These are phyloP conservation scores for Drosophila saltans DNA, from an alignment of 1,140 invertebrate genomes.

Conservation along the genomic window DNA sequence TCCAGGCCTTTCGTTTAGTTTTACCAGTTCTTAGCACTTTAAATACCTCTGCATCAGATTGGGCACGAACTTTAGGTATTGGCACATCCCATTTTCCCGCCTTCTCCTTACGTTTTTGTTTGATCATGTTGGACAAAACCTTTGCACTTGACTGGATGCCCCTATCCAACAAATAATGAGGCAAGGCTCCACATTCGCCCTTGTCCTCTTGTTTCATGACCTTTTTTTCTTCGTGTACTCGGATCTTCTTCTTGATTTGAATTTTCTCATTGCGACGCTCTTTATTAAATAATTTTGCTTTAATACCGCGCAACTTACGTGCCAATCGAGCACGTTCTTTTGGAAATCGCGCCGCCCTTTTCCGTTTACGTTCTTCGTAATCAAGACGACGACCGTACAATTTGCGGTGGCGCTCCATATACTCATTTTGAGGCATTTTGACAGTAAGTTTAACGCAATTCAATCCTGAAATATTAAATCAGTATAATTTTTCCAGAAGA, in stretches of 20 bases:
- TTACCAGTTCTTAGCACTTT: slow-evolving; percentile 98
- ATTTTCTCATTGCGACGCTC: slow-evolving; percentile 98
- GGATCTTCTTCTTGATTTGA: slow-evolving; percentile 99
- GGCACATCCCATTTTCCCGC: slow-evolving; percentile 99
- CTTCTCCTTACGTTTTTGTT: slow-evolving; percentile 99
- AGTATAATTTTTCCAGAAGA: background rate
- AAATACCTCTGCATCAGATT: slow-evolving; percentile 99
- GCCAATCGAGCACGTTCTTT: slow-evolving; percentile 96
- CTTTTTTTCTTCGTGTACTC: slow-evolving; percentile 95
- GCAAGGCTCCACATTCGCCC: slow-evolving; percentile 94
- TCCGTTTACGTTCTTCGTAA: slow-evolving; percentile 98
- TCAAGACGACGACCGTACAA: slow-evolving; percentile 97
- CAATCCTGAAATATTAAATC: slow-evolving; percentile 42
- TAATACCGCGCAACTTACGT: slow-evolving; percentile 95
- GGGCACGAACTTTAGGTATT: slow-evolving; percentile 98
- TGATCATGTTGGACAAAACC: slow-evolving; percentile 99
- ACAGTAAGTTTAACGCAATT: background rate
- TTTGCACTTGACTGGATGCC: slow-evolving; percentile 97
- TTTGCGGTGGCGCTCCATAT: slow-evolving; percentile 99
- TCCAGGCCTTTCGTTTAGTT: slow-evolving; percentile 98
- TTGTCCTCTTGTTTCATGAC: slow-evolving; percentile 94
- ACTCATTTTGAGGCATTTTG: slow-evolving; percentile 99
- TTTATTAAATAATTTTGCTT: slow-evolving; percentile 99
- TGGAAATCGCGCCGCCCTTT: slow-evolving; percentile 96
- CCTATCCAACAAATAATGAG: slow-evolving; percentile 98